Base-by-base conservation (phyloP, 2,113 vertebrate species). In the Chlorodrepanis virens region DNA sequence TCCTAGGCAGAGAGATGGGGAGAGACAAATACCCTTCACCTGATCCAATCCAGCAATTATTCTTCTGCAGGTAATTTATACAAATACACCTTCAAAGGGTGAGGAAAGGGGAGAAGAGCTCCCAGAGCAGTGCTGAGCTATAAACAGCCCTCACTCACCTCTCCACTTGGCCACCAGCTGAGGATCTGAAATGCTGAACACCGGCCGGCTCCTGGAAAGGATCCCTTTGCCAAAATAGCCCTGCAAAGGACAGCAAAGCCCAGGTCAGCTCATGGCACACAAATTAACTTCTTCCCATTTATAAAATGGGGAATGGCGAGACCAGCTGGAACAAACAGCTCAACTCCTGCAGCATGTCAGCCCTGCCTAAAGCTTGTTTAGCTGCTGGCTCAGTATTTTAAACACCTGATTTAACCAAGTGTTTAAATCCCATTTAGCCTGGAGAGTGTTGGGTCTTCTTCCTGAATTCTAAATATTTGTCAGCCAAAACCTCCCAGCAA, bases 161-260 rank as follows among this genome's bases (percentile, higher is more conserved):
- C 98, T 98, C 99, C 99, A 99, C 59, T 97, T 98, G 12, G 95
- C 63, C 86, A 72, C 75, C 81, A 98, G 86, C 33, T 54, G 68
- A 42, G 97, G 96, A 63, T 98, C 97, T 42, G 98, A 99, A 91
- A 99, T 91, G 89, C 96, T 98, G 97, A 99, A 98, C 67, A 97
- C 97, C 0, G 99, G 99, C 59, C 98, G 96, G 92, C 98, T 98
- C 97, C 98, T 98, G 53, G 99, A 99, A 69, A 99, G 97, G 85
- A 99, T 84, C 5, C 99, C 99, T 98, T 99, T 99, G 45, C 99
- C 99, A 97, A 99, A 99, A 91, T 98, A 99, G 50, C 99, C 99
- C 99, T 99, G 84, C 40, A 90, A 21, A 87, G 54, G 83, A 49
- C 69, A 92, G n/a, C 44, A 47, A 77, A 24, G 21, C n/a, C 33